Conservation (phyloP, 2,888 invertebrate species). For the Hemithea aestivaria region DNA sequence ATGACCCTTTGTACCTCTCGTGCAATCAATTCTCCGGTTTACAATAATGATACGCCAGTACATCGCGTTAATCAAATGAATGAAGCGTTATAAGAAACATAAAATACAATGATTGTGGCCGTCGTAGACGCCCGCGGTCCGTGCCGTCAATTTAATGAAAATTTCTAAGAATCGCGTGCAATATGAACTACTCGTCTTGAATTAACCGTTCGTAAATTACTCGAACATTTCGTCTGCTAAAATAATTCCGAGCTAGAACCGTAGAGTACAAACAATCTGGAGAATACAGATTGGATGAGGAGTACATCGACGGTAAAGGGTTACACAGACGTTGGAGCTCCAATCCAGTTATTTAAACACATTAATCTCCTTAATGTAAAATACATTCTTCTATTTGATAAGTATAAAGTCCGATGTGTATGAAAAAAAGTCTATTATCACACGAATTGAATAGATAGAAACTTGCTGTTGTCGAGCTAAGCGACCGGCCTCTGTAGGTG, state of each 20-base stretch:
- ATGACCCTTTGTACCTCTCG: conserved; percentile 53
- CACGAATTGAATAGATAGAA: conserved; percentile 6
- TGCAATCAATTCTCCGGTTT: conserved; percentile 24
- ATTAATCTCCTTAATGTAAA: conserved; percentile 3
- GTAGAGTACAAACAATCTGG: conserved; percentile 1
- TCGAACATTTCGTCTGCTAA: conserved; percentile 3
- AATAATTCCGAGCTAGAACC: conserved; percentile 3
- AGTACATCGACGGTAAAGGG: no score
- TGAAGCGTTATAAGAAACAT: conserved; percentile 12
- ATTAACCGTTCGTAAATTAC: conserved; percentile 2
- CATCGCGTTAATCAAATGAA: conserved; percentile 21
- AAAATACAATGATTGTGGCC: conserved; percentile 14
- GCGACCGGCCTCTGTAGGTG: conserved; percentile 15
- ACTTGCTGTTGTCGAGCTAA: conserved; percentile 2
- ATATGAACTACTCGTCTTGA: conserved; percentile 13
- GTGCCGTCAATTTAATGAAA: conserved; percentile 15
- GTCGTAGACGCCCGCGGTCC: conserved; percentile 16
- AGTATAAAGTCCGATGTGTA: neutral
- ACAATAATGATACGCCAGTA: conserved; percentile 22
- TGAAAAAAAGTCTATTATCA: conserved; percentile 2
- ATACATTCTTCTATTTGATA: conserved; percentile 4
- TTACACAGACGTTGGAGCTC: neutral
- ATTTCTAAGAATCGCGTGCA: conserved; percentile 10
- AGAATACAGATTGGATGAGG: no score
- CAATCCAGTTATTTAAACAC: neutral